Base-by-base conservation (phyloP, 2,888 invertebrate species). In the Disparrhopalites patrizii region DNA sequence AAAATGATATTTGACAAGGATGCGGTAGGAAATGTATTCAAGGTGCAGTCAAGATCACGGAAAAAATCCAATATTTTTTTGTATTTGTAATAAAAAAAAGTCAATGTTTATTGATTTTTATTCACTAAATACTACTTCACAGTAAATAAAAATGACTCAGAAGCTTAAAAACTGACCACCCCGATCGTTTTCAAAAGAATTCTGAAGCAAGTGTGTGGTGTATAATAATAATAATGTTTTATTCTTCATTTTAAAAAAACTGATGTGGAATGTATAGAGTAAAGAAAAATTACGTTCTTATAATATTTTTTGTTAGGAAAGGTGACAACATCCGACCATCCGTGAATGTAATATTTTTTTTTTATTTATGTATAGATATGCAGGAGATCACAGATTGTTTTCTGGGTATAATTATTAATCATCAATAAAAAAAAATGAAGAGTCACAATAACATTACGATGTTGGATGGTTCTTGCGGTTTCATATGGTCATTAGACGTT, bases 341-440 rank as follows among this genome's bases (percentile, higher is more conserved):
- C 31, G 31, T 55, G 31, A 31, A 31, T 31, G 31, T 55, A 15
- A 27, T 15, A 52, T 15, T 36, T 57, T 57, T 57, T 57, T n/a
- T n/a, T n/a, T n/a, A n/a, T n/a, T n/a, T n/a, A n/a, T n/a, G n/a
- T n/a, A 40, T 47, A 47, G 47, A 51, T 57, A 57, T 36, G n/a
- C 40, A 57, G 40, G 57, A 57, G 57, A 57, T 57, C 57, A 57
- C 57, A 57, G 57, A 57, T 40, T 40, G 38, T 57, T 33, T 57
- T 57, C 36, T 51, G 57, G 40, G 38, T 40, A 38, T 20, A 57
- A 38, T 3, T 50, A 27, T n/a, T 13, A 18, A 50, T 18, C n/a
- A n/a, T n/a, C n/a, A n/a, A n/a, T n/a, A n/a, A n/a, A n/a, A n/a
- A n/a, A n/a, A n/a, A n/a, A n/a, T n/a, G n/a, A n/a, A n/a, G n/a